Conservation (phyloP, 2,797 vertebrate genomes). For the Knipowitschia caucasica region DNA sequence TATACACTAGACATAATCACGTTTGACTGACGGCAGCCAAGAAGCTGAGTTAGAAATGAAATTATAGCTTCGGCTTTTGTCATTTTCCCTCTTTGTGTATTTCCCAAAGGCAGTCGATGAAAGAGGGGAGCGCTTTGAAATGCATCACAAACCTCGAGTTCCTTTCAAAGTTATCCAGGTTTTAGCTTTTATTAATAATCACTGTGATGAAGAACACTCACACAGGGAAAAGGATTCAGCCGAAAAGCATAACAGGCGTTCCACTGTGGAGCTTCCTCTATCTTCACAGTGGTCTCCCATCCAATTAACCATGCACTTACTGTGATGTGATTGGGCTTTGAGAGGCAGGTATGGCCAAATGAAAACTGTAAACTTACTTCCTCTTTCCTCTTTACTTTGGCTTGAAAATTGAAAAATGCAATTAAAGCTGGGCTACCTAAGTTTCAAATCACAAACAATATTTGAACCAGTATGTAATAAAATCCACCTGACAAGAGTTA, state of each 20-base stretch:
- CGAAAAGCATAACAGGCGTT: constrained; percentile 35
- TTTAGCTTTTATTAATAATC: constrained; percentile 53
- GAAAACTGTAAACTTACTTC: no score
- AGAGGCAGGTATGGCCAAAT: no score
- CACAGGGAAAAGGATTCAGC: constrained; percentile 33
- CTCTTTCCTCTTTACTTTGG: no score
- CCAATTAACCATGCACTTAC: no score
- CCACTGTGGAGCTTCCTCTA: no score
- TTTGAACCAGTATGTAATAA: no score
- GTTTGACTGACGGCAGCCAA: constrained; percentile 15
- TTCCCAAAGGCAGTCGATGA: background rate
- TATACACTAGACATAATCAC: constrained; percentile 16
- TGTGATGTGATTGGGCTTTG: no score
- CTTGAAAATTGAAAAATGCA: no score
- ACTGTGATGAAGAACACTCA: constrained; percentile 30
- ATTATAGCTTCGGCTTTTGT: constrained; percentile 5
- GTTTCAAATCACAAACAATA: no score
- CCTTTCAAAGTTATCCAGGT: constrained; percentile 37
- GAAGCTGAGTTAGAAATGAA: constrained; percentile 2
- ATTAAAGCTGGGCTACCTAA: no score
- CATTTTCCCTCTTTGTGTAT: constrained; percentile 10
- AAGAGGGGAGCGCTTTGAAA: constrained; percentile 26
- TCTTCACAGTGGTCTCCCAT: no score
- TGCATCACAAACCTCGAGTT: constrained; percentile 35
- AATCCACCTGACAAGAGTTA: no score